Conservation (phyloP, 2,113 vertebrate genomes). For the Phrynosoma blainvillii region DNA sequence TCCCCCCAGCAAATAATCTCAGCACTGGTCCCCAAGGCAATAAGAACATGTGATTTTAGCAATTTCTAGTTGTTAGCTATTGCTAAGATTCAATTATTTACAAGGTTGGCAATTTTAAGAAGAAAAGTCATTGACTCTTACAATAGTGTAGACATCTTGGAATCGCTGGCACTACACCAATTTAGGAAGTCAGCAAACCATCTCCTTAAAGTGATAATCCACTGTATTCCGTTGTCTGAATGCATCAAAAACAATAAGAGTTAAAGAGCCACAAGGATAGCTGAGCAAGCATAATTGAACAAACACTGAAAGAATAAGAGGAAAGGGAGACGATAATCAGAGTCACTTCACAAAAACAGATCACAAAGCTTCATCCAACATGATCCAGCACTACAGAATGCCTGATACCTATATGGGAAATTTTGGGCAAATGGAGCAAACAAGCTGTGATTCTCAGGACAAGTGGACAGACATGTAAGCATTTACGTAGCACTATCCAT, state of each 20-base stretch:
- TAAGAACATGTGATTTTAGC: conserved; percentile 7
- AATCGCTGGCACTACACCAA: background rate
- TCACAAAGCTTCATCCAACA: conserved; percentile 45
- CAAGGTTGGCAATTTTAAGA: conserved; percentile 19
- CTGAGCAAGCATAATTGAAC: background rate
- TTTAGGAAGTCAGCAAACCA: conserved; percentile 13
- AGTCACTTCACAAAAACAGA: conserved; percentile 37
- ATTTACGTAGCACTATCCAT: conserved; percentile 25
- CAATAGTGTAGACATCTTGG: background rate
- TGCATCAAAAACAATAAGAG: conserved; percentile 8
- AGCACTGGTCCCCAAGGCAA: background rate
- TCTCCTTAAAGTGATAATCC: conserved; percentile 18
- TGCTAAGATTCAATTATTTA: conserved; percentile 8
- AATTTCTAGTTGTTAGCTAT: background rate
- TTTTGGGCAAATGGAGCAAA: background rate
- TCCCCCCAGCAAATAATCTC: background rate
- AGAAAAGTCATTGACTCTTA: conserved; percentile 7
- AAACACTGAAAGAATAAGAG: conserved; percentile 12
- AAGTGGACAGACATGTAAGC: background rate
- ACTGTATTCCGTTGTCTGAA: conserved; percentile 13
- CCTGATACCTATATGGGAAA: background rate
- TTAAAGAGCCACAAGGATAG: conserved; percentile 27
- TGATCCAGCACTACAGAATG: background rate
- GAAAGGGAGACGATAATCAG: conserved; percentile 20
- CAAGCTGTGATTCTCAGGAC: background rate